Percentiles rank a stretch among this genome's conserved stretches.
Conservation (phyloP, 2,888 invertebrate species). For the Pseudeuparius sepicola region DNA sequence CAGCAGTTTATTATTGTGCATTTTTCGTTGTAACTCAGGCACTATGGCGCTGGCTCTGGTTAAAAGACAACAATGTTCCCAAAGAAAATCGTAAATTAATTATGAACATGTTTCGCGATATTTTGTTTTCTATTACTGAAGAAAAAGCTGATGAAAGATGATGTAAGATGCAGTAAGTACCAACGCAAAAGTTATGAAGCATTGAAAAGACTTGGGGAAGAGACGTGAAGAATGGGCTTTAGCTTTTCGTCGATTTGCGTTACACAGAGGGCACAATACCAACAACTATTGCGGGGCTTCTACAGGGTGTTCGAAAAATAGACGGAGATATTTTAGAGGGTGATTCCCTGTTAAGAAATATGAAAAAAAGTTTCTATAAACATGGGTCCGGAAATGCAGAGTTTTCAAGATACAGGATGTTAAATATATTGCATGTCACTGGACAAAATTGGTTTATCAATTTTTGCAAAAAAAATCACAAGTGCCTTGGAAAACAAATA, state of each 20-base stretch:
- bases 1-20: constrained; percentile 3
- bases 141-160: too few species aligned
- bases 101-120: constrained; percentile 2
- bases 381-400: too few species aligned
- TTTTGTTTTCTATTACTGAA: constrained; percentile 3
- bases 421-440: too few species aligned
- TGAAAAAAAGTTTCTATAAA: too few species aligned
- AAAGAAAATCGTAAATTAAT: constrained; percentile 3
- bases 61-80: constrained; percentile 8
- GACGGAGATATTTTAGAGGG: too few species aligned
- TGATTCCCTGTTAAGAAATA: too few species aligned
- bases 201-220: constrained; percentile 1
- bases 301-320: too few species aligned
- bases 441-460: too few species aligned
- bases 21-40: constrained; percentile 5
- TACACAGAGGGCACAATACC: constrained; percentile 6
- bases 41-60: constrained; percentile 8
- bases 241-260: constrained; percentile 6
- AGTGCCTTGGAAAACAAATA: too few species aligned
- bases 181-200: constrained; percentile 5
- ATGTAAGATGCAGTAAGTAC: background rate
- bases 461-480: too few species aligned
- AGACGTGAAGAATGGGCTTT: constrained; percentile 5
- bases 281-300: constrained; percentile 6
- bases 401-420: too few species aligned